phyloP scores from a whole-genome alignment of 37 sponge, comb jelly and placozoan genomes.

The Theonella swinhoei region DNA sequence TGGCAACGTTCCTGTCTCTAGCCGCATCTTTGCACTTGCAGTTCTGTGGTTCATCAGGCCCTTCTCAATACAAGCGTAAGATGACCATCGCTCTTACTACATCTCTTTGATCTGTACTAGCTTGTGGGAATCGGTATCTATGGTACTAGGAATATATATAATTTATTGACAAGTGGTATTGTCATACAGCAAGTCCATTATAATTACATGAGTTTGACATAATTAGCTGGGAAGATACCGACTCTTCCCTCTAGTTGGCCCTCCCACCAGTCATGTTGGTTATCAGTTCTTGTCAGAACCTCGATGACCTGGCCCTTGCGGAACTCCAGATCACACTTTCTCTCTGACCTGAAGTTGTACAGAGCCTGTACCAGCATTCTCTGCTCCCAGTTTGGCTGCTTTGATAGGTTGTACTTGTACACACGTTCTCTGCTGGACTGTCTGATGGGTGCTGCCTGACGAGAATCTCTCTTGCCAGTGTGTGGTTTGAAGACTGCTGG shows the following conservation, averaged over 20 bases:
- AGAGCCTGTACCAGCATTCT: slow-evolving; percentile 59
- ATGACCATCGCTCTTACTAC: too few relatives aligned
- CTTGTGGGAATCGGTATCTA: too few relatives aligned
- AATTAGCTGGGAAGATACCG: slow-evolving; percentile 98
- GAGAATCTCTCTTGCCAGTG: too few relatives aligned
- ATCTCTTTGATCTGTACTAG: too few relatives aligned
- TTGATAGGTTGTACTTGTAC: slow-evolving; percentile 31
- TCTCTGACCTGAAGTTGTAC: slow-evolving; percentile 81
- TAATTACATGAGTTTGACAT: slow-evolving; percentile 75
- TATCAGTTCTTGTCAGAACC: slow-evolving; percentile 81
- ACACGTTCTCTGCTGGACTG: slow-evolving; percentile 5
- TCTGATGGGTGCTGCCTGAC: background rate
- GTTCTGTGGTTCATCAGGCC: too few relatives aligned
- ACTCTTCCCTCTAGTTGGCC: slow-evolving; percentile 80
- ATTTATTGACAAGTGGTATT: too few relatives aligned
- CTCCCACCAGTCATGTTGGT: slow-evolving; percentile 99
- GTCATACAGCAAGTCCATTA: too few relatives aligned
- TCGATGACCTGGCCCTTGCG: slow-evolving; percentile 85
- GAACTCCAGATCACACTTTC: slow-evolving; percentile 92
- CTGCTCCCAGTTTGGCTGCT: slow-evolving; percentile 74
- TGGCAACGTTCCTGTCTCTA: too few relatives aligned
- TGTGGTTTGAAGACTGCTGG: too few relatives aligned
- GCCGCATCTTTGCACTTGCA: too few relatives aligned
- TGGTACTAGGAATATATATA: too few relatives aligned
- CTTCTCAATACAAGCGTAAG: too few relatives aligned